Evolutionary conservation across 2,888 invertebrate genomes (phyloP).

Genomic region (Antheraea yamamai): DNA sequence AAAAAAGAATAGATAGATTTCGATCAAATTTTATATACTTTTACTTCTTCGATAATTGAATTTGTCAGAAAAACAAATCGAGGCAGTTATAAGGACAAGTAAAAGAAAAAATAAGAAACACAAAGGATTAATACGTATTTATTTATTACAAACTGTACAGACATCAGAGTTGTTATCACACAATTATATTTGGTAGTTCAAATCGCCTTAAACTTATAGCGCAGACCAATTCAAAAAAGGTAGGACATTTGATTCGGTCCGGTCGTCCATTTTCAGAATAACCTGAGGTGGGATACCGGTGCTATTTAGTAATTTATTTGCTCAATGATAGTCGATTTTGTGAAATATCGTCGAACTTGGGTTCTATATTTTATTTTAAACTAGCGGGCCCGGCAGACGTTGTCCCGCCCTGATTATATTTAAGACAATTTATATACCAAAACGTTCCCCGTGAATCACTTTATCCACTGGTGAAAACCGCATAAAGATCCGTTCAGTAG

Average conservation of each 20-base stretch:
- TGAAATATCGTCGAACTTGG: slow-evolving; percentile 18
- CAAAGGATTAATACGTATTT: neutral
- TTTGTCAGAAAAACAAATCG: too few species aligned
- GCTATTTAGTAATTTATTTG: slow-evolving; percentile 43
- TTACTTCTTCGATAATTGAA: too few species aligned
- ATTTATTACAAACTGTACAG: neutral
- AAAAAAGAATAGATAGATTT: too few species aligned
- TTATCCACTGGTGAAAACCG: too few species aligned
- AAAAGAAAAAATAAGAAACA: too few species aligned
- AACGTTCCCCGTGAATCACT: too few species aligned
- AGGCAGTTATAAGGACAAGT: too few species aligned
- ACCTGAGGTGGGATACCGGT: slow-evolving; percentile 28
- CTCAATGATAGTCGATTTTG: slow-evolving; percentile 38
- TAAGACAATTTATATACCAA: too few species aligned
- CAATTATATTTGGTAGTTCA: neutral
- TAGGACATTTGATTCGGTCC: slow-evolving; percentile 32
- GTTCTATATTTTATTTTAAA: neutral
- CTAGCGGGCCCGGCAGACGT: too few species aligned
- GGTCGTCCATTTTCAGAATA: slow-evolving; percentile 29
- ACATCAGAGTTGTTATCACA: neutral
- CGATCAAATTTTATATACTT: too few species aligned
- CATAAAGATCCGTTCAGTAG: too few species aligned
- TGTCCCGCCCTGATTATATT: too few species aligned
- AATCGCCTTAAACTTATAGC: slow-evolving; percentile 21
- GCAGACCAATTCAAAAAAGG: slow-evolving; percentile 28